phyloP scores from a whole-genome alignment of 1,140 invertebrate genomes.

The Micrasema longulum region DNA sequence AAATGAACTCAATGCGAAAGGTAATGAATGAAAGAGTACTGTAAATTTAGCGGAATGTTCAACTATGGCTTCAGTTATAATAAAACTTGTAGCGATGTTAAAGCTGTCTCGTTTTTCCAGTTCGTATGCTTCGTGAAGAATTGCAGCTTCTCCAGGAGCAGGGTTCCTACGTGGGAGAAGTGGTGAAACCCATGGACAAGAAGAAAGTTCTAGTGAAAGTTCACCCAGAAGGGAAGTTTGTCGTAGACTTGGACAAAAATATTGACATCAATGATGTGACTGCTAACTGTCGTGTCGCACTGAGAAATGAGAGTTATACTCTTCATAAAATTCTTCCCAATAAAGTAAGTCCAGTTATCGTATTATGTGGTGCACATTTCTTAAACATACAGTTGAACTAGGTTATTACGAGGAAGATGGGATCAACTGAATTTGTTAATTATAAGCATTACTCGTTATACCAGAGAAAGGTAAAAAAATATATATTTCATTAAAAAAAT shows the following conservation, averaged over 20 bases:
- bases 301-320: conserved; percentile 98
- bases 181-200: conserved; percentile 99
- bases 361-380: background rate
- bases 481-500: too few relatives aligned
- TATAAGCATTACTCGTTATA: too few relatives aligned
- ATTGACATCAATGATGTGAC: conserved; percentile 99
- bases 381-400: too few relatives aligned
- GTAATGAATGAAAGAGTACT: conserved; percentile 69
- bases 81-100: background rate
- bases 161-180: conserved; percentile 99
- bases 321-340: conserved; percentile 99
- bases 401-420: too few relatives aligned
- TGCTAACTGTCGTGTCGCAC: conserved; percentile 96
- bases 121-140: conserved; percentile 97
- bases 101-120: conserved; percentile 65
- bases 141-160: conserved; percentile 98
- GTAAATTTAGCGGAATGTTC: too few relatives aligned
- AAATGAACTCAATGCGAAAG: conserved; percentile 99
- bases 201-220: conserved; percentile 99
- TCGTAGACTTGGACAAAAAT: conserved; percentile 99
- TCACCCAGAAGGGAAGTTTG: conserved; percentile 99
- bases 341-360: conserved; percentile 73
- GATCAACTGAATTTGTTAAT: too few relatives aligned
- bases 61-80: background rate
- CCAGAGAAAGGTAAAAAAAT: too few relatives aligned